Evolutionary conservation across 1,140 invertebrate species (phyloP).

Genomic region (Caenorhabditis tropicalis): DNA sequence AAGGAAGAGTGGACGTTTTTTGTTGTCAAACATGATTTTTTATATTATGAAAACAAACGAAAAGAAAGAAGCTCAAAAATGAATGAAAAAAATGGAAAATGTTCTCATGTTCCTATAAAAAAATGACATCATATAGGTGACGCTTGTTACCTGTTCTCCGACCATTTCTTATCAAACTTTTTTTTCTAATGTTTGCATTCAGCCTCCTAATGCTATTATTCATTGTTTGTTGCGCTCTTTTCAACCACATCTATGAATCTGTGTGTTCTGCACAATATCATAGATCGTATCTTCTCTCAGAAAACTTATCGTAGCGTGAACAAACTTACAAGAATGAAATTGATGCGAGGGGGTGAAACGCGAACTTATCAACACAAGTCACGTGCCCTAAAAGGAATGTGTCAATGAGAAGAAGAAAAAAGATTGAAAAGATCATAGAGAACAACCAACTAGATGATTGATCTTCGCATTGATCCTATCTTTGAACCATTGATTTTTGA

Average conservation of each 20-base stretch:
- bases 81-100: background rate
- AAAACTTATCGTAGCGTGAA: conserved; percentile 23
- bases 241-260: background rate
- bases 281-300: background rate
- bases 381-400: conserved; percentile 9
- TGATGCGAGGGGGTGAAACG: background rate
- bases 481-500: conserved; percentile 44
- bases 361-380: background rate
- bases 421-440: background rate
- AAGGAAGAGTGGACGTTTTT: background rate
- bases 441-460: conserved; percentile 37
- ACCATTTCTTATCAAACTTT: background rate
- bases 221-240: background rate
- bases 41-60: background rate
- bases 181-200: conserved; percentile 12
- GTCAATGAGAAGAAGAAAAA: background rate
- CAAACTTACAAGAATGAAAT: background rate
- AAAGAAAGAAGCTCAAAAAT: background rate
- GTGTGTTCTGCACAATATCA: conserved; percentile 1
- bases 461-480: conserved; percentile 38
- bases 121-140: conserved; percentile 25
- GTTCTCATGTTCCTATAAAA: background rate
- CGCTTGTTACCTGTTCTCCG: conserved; percentile 26
- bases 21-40: background rate
- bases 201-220: background rate